Evolutionary conservation across 35 echinoderm and acorn worm genomes (phyloP), one percentile per base, ranked within the genome.

Genomic region (Ophiothrix spiculata): DNA sequence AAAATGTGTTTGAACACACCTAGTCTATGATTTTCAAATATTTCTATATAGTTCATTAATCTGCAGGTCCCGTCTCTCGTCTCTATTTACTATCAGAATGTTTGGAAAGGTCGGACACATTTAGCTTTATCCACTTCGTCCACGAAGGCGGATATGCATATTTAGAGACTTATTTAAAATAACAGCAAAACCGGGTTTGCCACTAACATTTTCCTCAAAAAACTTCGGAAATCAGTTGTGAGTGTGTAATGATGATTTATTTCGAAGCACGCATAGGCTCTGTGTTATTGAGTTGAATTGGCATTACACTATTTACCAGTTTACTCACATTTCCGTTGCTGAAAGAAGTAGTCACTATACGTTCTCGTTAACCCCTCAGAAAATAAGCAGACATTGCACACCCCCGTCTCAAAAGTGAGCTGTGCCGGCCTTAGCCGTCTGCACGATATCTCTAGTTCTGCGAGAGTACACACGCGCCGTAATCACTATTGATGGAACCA

Each of bases 391-490:
- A 69, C 60, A 69, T 8, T 23, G 54, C 16, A 84, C 81, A 84
- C 81, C 81, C 81, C 81, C 63, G 81, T 84, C 81, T 39, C 69
- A 14, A 37, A 82, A 84, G 37, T 54, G 81, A 64, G 35, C 21
- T 34, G 81, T 33, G 46, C 81, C 80, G 40, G 80, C 80, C 54
- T 69, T 69, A 69, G 60, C 60, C 40, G 81, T 84, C 81, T 84
- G 81, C 81, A 33, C 81, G 81, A 84, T 84, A 45, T 69, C 81
- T 40, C 45, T 75, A 90, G 88, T 90, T 90, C 88, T 81, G 88
- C 80, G 82, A 90, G 88, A 90, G 88, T 90, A 90, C 88, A 90
- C 88, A 90, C 88, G 88, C 88, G 88, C 80, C 88, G 60, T 90
- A 90, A 90, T 90, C 88, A 81, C 79, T 90, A 90, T 90, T 90